Conservation (phyloP, 1,140 invertebrate species). For the Sminthurinus signatus region DNA sequence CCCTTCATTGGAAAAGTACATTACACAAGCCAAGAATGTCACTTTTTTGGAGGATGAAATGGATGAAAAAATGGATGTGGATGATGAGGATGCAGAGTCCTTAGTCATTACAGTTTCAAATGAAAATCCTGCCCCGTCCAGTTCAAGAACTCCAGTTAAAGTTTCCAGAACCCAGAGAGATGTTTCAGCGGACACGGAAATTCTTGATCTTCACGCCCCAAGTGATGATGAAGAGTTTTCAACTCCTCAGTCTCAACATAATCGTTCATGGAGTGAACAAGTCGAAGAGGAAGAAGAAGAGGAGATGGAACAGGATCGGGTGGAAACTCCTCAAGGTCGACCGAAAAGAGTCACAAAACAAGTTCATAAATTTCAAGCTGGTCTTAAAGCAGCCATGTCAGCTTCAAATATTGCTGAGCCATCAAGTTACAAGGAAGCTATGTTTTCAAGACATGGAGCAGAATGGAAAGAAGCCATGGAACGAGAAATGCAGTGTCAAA, state of each 20-base stretch:
- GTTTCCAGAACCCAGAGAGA: not conserved
- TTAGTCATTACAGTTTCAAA: not conserved
- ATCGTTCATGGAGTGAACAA: not conserved
- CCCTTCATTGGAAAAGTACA: not conserved
- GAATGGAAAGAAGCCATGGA: conserved; percentile 19
- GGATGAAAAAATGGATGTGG: not conserved
- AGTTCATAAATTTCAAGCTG: not conserved
- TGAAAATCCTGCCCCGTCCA: not conserved
- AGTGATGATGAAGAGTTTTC: not conserved
- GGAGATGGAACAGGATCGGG: not conserved
- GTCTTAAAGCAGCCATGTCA: not conserved
- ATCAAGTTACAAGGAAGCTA: conserved; percentile 12
- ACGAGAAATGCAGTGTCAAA: conserved; percentile 9
- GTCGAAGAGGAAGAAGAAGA: not conserved
- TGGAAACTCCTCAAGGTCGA: not conserved
- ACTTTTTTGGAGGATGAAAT: not conserved
- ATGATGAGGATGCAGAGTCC: not conserved
- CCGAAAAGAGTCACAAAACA: not conserved
- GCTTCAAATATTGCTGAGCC: not conserved
- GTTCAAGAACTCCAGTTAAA: not conserved
- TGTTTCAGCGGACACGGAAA: not conserved
- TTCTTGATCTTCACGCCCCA: not conserved
- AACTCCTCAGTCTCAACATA: not conserved
- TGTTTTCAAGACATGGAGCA: not conserved
- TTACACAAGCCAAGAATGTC: not conserved